Evolutionary conservation across 1,140 invertebrate species (phyloP).

Genomic region (Sinonovacula constricta): DNA sequence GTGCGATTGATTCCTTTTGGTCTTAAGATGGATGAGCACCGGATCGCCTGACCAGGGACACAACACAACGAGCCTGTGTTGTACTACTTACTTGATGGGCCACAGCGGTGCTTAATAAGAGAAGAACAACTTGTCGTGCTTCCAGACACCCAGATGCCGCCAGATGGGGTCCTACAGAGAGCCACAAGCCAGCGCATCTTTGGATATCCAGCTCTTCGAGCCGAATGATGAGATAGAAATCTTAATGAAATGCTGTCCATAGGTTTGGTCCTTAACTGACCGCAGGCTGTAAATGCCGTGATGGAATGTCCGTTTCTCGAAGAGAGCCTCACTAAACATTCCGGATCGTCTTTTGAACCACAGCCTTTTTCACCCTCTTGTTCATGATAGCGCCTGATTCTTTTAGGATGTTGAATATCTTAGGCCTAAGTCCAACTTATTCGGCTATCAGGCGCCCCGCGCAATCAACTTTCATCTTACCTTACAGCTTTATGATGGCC

Average conservation of each 20-base stretch:
- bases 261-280: background rate
- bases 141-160: background rate
- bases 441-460: background rate
- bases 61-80: background rate
- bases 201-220: background rate
- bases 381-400: background rate
- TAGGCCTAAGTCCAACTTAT: background rate
- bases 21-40: background rate
- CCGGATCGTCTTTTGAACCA: background rate
- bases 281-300: background rate
- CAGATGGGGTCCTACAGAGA: background rate
- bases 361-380: background rate
- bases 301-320: too few relatives aligned
- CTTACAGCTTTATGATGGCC: background rate
- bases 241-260: background rate
- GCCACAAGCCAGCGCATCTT: background rate
- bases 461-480: background rate
- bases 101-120: background rate
- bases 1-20: background rate
- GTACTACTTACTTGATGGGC: background rate
- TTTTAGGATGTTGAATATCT: background rate
- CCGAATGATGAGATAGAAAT: background rate
- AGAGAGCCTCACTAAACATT: background rate
- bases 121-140: background rate
- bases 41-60: background rate